Evolutionary conservation across 2,797 vertebrate genomes (phyloP).

Genomic region (Sebastes oblongus): DNA sequence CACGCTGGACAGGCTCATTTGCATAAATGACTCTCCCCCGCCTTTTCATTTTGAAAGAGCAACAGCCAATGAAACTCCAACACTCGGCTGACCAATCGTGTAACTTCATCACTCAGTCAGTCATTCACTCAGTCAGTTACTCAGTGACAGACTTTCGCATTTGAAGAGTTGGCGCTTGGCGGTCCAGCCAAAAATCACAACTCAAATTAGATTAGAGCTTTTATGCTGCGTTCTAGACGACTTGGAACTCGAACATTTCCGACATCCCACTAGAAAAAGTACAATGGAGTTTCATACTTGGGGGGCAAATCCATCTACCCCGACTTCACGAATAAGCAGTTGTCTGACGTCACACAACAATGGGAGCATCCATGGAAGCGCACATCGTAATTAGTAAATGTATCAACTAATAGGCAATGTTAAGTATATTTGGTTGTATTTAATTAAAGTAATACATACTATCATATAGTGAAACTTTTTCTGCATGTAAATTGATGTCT

Average conservation of each 20-base stretch:
- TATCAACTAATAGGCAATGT: not conserved
- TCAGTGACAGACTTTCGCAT: not conserved
- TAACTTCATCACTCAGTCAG: not conserved
- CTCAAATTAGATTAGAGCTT: not conserved
- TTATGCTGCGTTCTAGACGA: not conserved
- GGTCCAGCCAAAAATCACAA: not conserved
- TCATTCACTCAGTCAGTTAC: not conserved
- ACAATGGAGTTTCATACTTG: not conserved
- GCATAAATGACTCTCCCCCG: no score
- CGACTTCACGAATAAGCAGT: not conserved
- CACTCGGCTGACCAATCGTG: not conserved
- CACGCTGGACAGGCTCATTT: no score
- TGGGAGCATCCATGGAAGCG: not conserved
- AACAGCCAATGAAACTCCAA: not conserved
- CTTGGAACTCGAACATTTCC: not conserved
- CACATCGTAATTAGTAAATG: not conserved
- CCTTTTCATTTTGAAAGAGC: no score
- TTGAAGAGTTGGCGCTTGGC: no score
- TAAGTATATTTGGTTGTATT: not conserved
- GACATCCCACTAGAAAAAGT: not conserved
- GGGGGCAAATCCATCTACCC: not conserved
- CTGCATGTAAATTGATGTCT: not conserved
- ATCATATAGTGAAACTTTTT: not conserved
- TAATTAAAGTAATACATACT: not conserved
- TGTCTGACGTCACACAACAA: not conserved